A percentile compares a stretch with the other conserved stretches of the same genome.
Conservation (phyloP, 1,140 invertebrate species). For the Oscheius sp. region DNA sequence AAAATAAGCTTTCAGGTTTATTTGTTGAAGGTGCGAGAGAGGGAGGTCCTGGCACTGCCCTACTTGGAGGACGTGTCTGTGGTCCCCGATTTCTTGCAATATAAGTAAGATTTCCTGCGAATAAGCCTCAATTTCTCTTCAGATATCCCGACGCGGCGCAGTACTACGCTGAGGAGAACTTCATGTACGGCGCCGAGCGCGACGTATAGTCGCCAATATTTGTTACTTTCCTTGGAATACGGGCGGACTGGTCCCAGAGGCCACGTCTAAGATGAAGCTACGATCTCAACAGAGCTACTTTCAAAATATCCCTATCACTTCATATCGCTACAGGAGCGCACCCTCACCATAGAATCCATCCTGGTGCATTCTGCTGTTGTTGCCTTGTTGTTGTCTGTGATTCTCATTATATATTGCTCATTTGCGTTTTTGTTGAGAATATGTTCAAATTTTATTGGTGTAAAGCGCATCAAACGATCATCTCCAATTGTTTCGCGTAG, state of each 20-base stretch:
- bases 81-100: constrained; percentile 19
- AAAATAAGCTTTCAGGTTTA: neutral
- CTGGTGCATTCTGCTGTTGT: constrained; percentile 3
- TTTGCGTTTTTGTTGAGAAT: neutral
- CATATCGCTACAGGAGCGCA: neutral
- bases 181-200: constrained; percentile 7
- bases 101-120: constrained; percentile 16
- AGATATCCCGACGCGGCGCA: constrained; percentile 19
- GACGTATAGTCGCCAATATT: no score
- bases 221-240: no score
- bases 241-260: no score
- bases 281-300: neutral
- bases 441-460: neutral
- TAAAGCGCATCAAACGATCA: constrained; percentile 82
- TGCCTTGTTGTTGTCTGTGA: constrained; percentile 9
- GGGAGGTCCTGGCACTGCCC: constrained; percentile 10
- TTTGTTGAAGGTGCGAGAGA: neutral
- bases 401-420: constrained; percentile 8
- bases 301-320: neutral
- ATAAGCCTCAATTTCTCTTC: neutral
- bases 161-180: constrained; percentile 28
- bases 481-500: constrained; percentile 96
- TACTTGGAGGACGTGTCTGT: constrained; percentile 17
- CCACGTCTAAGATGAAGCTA: no score
- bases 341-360: neutral